Evolutionary conservation across 2,888 invertebrate genomes (phyloP).

Genomic region (Sphaerophoria taeniata): DNA sequence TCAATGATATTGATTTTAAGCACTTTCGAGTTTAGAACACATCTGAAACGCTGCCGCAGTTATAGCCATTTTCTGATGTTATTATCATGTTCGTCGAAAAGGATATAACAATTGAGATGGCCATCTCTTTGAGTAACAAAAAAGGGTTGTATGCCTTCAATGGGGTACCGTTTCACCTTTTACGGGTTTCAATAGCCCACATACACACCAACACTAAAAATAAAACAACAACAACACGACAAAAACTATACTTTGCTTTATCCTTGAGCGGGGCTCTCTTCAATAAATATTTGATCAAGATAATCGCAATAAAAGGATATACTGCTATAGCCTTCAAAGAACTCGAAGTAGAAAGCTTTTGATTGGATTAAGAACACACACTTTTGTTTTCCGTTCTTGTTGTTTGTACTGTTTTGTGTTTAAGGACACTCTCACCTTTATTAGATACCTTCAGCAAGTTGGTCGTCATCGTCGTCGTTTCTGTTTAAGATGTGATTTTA

Average conservation of each 20-base stretch:
- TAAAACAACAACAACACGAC: background rate
- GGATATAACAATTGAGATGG: slow-evolving; percentile 67
- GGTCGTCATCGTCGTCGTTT: slow-evolving; percentile 3
- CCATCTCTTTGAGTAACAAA: slow-evolving; percentile 39
- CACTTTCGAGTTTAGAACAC: slow-evolving; percentile 35
- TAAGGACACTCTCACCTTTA: slow-evolving; percentile 46
- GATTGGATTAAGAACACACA: slow-evolving; percentile 69
- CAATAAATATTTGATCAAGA: slow-evolving; percentile 73
- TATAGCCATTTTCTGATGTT: slow-evolving; percentile 42
- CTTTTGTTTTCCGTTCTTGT: slow-evolving; percentile 34
- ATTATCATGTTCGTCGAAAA: slow-evolving; percentile 48
- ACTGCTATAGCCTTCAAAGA: background rate
- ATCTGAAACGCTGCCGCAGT: slow-evolving; percentile 17
- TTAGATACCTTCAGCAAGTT: slow-evolving; percentile 8
- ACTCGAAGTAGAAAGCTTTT: slow-evolving; percentile 43
- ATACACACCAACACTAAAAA: slow-evolving; percentile 5
- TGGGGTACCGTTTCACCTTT: too few relatives aligned
- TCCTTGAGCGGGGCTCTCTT: slow-evolving; percentile 43
- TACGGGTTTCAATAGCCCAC: background rate
- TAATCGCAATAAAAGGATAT: slow-evolving; percentile 69
- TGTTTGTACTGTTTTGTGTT: slow-evolving; percentile 1
- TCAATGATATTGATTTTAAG: slow-evolving; percentile 67
- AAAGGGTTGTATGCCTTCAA: slow-evolving; percentile 25
- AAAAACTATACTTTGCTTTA: background rate
- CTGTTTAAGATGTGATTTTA: slow-evolving; percentile 59